Percentiles rank a stretch among this genome's conserved stretches.
Conservation (phyloP, 2,888 invertebrate species). For the Drosophila mimetica region DNA sequence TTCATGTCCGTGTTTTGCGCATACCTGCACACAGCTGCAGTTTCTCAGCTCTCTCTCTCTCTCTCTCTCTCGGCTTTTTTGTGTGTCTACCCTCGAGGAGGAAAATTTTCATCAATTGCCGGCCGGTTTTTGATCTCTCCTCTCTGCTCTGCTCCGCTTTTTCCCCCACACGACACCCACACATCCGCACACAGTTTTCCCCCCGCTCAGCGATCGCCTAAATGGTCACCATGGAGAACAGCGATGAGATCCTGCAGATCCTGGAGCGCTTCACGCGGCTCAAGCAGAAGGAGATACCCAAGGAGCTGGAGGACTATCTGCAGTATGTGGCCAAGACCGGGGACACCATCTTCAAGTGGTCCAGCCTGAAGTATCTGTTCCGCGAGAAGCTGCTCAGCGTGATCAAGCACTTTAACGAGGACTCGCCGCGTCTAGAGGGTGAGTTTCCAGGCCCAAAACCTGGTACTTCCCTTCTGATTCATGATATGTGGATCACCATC, state of each 20-base stretch:
- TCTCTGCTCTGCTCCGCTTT: conserved; percentile 17
- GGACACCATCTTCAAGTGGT: conserved; percentile 97
- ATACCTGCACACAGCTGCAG: conserved; percentile 52
- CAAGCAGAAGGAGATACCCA: conserved; percentile 92
- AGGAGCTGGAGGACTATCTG: conserved; percentile 94
- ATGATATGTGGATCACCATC: too few species aligned
- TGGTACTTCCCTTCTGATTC: too few species aligned
- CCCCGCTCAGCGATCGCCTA: conserved; percentile 18
- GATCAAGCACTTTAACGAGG: conserved; percentile 94
- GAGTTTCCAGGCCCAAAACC: conserved; percentile 32
- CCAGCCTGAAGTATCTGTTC: conserved; percentile 93
- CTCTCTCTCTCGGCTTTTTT: conserved; percentile 12
- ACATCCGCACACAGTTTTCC: conserved; percentile 18
- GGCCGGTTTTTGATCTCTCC: conserved; percentile 43
- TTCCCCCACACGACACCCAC: neutral
- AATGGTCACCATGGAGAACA: conserved; percentile 89
- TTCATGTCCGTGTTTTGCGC: conserved; percentile 52
- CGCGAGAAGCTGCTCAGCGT: conserved; percentile 94
- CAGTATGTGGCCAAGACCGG: conserved; percentile 95
- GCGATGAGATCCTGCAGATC: conserved; percentile 93
- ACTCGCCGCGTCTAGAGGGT: conserved; percentile 87
- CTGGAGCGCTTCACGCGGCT: conserved; percentile 93
- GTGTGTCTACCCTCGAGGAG: conserved; percentile 51
- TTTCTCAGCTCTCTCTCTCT: neutral
- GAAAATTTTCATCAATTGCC: conserved; percentile 42